Evolutionary conservation across 2,113 vertebrate genomes (phyloP).

Genomic region (Dinomys branickii): DNA sequence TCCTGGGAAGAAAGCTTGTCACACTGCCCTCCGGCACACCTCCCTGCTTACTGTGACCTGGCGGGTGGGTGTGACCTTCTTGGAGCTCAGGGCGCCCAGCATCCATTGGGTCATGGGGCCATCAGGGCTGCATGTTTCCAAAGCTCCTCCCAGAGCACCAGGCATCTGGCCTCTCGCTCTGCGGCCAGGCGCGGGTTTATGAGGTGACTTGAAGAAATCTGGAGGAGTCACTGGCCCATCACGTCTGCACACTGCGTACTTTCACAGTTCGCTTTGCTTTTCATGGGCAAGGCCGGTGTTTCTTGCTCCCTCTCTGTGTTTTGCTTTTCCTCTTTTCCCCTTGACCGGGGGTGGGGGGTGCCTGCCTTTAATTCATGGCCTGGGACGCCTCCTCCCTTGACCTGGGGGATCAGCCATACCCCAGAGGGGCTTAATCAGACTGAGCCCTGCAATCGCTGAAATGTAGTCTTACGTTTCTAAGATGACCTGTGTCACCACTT

Average conservation of each 20-base stretch:
- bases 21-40: neutral
- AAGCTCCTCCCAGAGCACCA: slow-evolving; percentile 24
- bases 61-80: neutral
- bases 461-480: neutral
- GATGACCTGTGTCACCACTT: neutral
- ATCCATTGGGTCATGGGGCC: slow-evolving; percentile 57
- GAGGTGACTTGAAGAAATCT: slow-evolving; percentile 76
- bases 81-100: neutral
- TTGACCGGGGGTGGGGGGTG: neutral
- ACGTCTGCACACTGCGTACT: slow-evolving; percentile 48
- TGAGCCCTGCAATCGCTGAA: neutral
- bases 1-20: neutral
- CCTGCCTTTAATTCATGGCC: neutral
- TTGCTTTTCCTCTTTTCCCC: neutral
- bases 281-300: neutral
- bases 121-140: slow-evolving; percentile 70
- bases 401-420: neutral
- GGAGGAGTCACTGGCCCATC: slow-evolving; percentile 72
- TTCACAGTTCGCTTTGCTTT: slow-evolving; percentile 69
- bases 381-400: neutral
- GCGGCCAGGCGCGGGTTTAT: slow-evolving; percentile 67
- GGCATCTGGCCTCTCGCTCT: slow-evolving; percentile 74
- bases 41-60: neutral
- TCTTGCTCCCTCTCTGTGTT: neutral
- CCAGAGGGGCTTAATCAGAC: neutral